Percentiles rank a stretch among this genome's conserved stretches.
Evolutionary conservation across 2,113 vertebrate genomes (phyloP).

Genomic region (Vicugna pacos): DNA sequence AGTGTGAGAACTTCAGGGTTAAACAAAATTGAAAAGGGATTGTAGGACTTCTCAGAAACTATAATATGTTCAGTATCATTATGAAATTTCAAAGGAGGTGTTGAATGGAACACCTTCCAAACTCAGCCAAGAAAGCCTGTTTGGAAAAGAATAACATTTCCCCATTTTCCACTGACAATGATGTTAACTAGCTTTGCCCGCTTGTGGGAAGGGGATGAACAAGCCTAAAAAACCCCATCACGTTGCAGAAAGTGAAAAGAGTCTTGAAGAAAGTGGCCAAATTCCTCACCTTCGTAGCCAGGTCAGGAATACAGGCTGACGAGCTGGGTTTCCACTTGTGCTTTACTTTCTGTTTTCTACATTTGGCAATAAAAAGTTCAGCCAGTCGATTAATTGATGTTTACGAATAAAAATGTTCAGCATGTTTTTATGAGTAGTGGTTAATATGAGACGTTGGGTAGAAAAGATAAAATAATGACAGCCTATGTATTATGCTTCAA

Average conservation of each 20-base stretch:
- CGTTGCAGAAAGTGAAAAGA: not conserved
- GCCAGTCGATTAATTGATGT: not conserved
- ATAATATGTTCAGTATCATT: not conserved
- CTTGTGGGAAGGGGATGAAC: not conserved
- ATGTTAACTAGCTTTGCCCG: not conserved
- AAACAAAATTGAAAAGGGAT: not conserved
- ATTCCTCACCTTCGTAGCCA: not conserved
- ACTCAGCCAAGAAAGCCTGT: not conserved
- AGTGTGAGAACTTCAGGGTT: not conserved
- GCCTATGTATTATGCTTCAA: not conserved
- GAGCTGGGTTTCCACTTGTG: not conserved
- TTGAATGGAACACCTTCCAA: not conserved
- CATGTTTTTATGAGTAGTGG: not conserved
- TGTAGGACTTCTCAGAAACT: not conserved
- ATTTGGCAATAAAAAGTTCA: not conserved
- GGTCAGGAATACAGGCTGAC: not conserved
- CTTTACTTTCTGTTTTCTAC: not conserved
- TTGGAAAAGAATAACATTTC: not conserved
- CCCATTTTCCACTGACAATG: not conserved
- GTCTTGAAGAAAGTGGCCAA: not conserved
- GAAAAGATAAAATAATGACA: not conserved
- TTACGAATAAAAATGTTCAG: not conserved
- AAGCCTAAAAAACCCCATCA: not conserved
- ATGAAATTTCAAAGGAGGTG: not conserved
- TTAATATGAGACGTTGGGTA: not conserved